Base-by-base conservation (phyloP, 2,888 invertebrate species). In the Dione juno region DNA sequence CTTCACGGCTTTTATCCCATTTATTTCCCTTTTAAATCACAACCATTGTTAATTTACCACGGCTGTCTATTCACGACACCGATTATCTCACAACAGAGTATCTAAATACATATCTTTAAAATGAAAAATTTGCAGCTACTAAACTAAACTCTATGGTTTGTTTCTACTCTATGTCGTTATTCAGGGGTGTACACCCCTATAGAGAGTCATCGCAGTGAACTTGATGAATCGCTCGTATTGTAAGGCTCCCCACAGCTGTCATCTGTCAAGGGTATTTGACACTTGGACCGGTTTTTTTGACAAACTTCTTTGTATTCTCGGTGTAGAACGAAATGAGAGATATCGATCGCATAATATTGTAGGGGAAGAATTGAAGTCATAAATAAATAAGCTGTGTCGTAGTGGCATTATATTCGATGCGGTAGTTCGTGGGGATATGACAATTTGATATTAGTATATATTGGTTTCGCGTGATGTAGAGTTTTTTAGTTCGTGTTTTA, bases 351-450 rank as follows among this genome's bases (percentile, higher is more conserved):
- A 87, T 85, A 87, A 88, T 88, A 89, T 88, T 88, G 84, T 85
- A 83, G 78, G 82, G 61, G 77, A 79, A 83, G 88, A 88, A 89
- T 88, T 87, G 87, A 85, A 84, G 88, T 89, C 90, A 89, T 92
- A 92, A 91, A 92, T 92, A 92, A 89, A 90, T 89, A 91, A 91
- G 89, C 88, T 81, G 85, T 88, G 87, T 90, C 87, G 89, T 87
- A 88, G 90, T 84, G 80, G 77, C 74, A 74, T 78, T 77, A 85
- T 87, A 85, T 86, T 85, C 83, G 83, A 84, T 83, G 81, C 78
- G 87, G 79, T 79, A 78, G 85, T 79, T 76, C 75, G 74, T 72
- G 66, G 71, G 73, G 74, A 75, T 75, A 79, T 82, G 80, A 79
- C 77, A 77, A 76, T 77, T 78, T 76, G 78, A 81, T 50, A 81